phyloP scores from a whole-genome alignment of 2,797 vertebrate genomes.

The Sebastes jordani region DNA sequence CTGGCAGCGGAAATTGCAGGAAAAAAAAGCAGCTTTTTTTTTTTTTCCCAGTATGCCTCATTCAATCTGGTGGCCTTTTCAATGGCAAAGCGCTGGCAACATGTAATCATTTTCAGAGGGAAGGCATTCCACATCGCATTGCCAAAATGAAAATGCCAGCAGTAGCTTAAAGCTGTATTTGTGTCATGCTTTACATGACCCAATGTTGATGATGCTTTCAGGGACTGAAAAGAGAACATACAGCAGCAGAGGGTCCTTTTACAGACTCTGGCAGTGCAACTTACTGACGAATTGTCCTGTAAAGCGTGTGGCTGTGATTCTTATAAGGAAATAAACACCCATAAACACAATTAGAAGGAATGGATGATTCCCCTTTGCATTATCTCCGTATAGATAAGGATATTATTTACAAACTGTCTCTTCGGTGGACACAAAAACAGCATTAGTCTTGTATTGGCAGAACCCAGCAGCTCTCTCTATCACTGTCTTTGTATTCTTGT shows the following conservation, averaged over 20 bases:
- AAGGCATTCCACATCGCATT: slow-evolving; percentile 59
- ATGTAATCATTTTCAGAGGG: slow-evolving; percentile 68
- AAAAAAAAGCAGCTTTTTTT: slow-evolving; percentile 52
- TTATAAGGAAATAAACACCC: slow-evolving; percentile 36
- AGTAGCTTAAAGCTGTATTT: slow-evolving; percentile 76
- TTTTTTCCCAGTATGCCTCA: slow-evolving; percentile 47
- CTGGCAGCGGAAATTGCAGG: slow-evolving; percentile 57
- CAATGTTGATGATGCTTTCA: slow-evolving; percentile 63
- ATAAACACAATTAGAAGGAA: slow-evolving; percentile 30
- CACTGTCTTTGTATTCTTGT: slow-evolving; percentile 48
- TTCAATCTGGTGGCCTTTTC: slow-evolving; percentile 79
- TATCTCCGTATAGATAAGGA: slow-evolving; percentile 39
- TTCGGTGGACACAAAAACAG: slow-evolving; percentile 62
- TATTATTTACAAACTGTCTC: slow-evolving; percentile 58
- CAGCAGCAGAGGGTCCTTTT: slow-evolving; percentile 35
- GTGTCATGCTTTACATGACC: slow-evolving; percentile 70
- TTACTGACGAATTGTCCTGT: slow-evolving; percentile 46
- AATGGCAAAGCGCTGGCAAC: slow-evolving; percentile 64
- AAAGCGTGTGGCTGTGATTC: slow-evolving; percentile 40
- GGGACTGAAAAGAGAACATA: slow-evolving; percentile 50
- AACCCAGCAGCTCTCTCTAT: slow-evolving; percentile 3
- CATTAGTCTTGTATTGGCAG: slow-evolving; percentile 57
- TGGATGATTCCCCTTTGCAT: slow-evolving; percentile 1
- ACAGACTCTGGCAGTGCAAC: slow-evolving; percentile 39
- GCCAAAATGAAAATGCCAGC: slow-evolving; percentile 77